Conservation (phyloP, 2,113 vertebrate genomes). For the Antechinus flavipes region DNA sequence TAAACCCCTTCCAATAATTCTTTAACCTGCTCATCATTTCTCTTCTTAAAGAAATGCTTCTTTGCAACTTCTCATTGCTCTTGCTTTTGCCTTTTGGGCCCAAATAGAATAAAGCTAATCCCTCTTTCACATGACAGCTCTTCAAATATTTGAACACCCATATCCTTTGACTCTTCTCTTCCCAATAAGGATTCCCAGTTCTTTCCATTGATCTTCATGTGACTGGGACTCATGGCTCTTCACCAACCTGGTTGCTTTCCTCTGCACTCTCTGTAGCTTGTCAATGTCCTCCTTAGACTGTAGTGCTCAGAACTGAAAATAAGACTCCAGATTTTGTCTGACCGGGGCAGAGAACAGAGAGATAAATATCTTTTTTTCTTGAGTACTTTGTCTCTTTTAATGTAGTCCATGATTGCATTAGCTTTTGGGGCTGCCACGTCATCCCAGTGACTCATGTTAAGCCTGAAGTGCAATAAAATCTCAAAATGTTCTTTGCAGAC, state of each 20-base stretch:
- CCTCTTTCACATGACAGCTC: not conserved
- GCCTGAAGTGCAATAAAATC: not conserved
- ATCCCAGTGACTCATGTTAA: not conserved
- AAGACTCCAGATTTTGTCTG: not conserved
- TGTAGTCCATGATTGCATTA: not conserved
- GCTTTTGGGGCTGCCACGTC: not conserved
- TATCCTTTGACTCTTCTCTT: not conserved
- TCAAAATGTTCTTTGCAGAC: not conserved
- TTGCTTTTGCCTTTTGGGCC: not conserved
- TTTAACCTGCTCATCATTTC: not conserved
- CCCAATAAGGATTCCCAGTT: not conserved
- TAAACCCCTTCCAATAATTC: not conserved
- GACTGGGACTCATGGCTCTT: not conserved
- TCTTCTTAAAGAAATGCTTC: not conserved
- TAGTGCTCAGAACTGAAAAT: not conserved
- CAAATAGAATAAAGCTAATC: not conserved
- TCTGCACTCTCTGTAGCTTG: not conserved
- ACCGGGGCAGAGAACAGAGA: not conserved
- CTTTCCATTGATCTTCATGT: not conserved
- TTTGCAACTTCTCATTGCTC: not conserved
- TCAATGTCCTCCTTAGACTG: not conserved
- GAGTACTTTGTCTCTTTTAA: not conserved
- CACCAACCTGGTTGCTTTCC: not conserved
- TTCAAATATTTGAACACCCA: not conserved
- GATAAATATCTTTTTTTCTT: not conserved